Evolutionary conservation across 1,140 invertebrate species (phyloP), one percentile per base, ranked within the genome.

Genomic region (Dufourea novaeangliae): DNA sequence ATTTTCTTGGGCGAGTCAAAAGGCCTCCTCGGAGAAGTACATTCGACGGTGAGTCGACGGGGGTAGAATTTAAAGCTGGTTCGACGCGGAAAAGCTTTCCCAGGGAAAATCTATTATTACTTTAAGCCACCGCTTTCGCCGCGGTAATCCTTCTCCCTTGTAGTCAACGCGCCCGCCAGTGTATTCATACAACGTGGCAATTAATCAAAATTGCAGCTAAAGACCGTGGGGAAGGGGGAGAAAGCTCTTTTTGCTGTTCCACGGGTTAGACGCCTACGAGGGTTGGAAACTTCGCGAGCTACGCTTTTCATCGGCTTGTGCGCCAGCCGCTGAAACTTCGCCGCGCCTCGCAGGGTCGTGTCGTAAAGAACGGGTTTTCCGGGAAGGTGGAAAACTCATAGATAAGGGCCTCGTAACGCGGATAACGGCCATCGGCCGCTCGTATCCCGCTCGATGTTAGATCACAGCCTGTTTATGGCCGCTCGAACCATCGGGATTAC

Each of bases 391-490:
- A 27, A 72, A 79, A 54, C 29, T 67, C 44, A 44, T 74, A 34
- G 59, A 79, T 67, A 61, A 74, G 52, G 10, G 2, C 6, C 3
- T 39, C 34, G 32, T 37, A 68, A 57, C 12, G 32, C 25, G 22
- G 32, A 25, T 50, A 73, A 79, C 29, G 39, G 32, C 52, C 69
- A 20, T 57, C 22, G 75, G 34, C 37, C 14, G 20, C 22, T 62
- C 46, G 46, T 70, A 44, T 44, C 29, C 57, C 14, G 0, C n/a
- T 39, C 27, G 68, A 25, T n/a, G 29, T 37, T 25, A 14, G 56
- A 72, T 71, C 56, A 61, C 32, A 29, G 57, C 11, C 27, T 20
- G 68, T 78, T 78, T 57, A 71, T 41, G 46, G 57, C 46, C 27
- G 25, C 50, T 57, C 8, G 14, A 59, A 61, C 50, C 44, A 20